Conservation (phyloP, 1,140 invertebrate species). For the Diploscapter pachys region DNA sequence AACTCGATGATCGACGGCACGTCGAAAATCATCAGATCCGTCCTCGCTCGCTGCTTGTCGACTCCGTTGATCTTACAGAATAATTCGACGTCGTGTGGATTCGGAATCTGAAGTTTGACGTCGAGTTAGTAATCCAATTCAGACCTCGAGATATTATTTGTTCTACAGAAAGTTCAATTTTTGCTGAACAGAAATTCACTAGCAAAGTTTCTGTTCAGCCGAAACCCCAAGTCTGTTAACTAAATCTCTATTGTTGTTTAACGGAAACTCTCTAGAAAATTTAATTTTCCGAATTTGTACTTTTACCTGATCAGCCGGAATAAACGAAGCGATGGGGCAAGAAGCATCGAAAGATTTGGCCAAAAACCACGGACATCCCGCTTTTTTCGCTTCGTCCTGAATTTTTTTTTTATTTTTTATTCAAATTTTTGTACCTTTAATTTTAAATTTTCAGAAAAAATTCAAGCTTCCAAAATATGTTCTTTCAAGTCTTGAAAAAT, state of each 20-base stretch:
- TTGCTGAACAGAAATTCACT: too few relatives aligned
- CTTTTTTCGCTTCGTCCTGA: conserved; percentile 67
- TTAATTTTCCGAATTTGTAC: background rate
- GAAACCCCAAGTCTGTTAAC: too few relatives aligned
- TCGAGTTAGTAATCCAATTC: too few relatives aligned
- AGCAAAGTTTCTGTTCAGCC: too few relatives aligned
- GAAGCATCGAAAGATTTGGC: conserved; percentile 79
- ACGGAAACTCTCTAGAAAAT: too few relatives aligned
- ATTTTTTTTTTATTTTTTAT: conserved; percentile 17
- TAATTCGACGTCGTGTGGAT: conserved; percentile 68
- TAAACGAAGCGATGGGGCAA: conserved; percentile 73
- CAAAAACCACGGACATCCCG: conserved; percentile 73
- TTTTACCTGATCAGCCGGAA: conserved; percentile 62
- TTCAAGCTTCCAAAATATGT: background rate
- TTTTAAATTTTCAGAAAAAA: background rate
- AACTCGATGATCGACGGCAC: conserved; percentile 70
- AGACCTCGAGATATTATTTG: too few relatives aligned
- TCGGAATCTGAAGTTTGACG: conserved; percentile 37
- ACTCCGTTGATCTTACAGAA: conserved; percentile 65
- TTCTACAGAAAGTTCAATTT: too few relatives aligned
- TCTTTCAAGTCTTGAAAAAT: background rate
- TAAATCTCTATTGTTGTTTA: too few relatives aligned
- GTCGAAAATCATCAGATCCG: conserved; percentile 72
- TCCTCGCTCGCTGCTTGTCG: conserved; percentile 56
- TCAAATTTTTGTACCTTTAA: background rate